Evolutionary conservation across 1,140 invertebrate species (phyloP), one percentile per base, ranked within the genome.

Genomic region (Eueides isabella): DNA sequence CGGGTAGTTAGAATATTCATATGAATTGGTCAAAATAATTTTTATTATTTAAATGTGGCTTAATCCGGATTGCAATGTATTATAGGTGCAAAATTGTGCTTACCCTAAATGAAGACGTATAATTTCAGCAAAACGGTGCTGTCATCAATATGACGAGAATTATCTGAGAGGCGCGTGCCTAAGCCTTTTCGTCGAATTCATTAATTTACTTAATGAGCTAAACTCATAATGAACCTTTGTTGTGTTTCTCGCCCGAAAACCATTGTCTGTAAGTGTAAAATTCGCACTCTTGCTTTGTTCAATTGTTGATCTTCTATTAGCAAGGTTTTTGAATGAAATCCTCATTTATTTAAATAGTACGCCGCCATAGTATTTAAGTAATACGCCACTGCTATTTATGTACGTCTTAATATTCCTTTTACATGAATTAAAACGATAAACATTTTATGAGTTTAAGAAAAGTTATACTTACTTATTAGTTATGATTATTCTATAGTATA

Each of bases 191-290:
- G 78, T 79, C 65, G 74, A 83, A 85, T 83, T 88, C 81, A 87
- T 90, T 88, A 85, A 87, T 87, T 90, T 81, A 84, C 75, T 80
- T 86, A 86, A 88, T 85, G 84, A 88, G 82, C 78, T 83, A 85
- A 82, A 85, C 80, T 83, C 72, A 85, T 86, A 87, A 89, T 86
- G 84, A 85, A 83, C 82, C 85, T 88, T 88, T 87, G 84, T 90
- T 85, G 75, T 72, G 77, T 71, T 80, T 79, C 68, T 68, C 75
- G 76, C 75, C 75, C 73, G 72, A 74, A 79, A 65, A 76, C 79
- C 72, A 82, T 87, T 87, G 81, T 87, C 74, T 80, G 75, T 83
- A 71, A 67, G 74, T 74, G 64, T 67, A 72, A 81, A 84, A 81
- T 82, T 78, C 73, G 79, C 77, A 79, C 73, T 72, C 75, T 41